A percentile compares a stretch with the other conserved stretches of the same genome.
Evolutionary conservation across 2,113 vertebrate genomes (phyloP).

Genomic region (Pleuronectes platessa): DNA sequence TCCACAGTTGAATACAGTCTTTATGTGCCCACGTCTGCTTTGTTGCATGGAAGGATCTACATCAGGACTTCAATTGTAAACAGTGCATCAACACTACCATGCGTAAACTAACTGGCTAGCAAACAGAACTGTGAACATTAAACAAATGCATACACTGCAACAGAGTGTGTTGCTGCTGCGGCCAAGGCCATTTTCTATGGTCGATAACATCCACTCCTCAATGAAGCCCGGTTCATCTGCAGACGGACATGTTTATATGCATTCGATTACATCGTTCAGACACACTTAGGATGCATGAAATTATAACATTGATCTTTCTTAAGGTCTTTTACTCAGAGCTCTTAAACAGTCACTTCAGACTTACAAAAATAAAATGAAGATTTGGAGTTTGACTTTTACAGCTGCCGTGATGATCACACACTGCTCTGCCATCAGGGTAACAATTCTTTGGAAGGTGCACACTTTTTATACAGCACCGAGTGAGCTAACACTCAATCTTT

Average conservation of each 20-base stretch:
- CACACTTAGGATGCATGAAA: constrained; percentile 29
- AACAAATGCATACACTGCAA: constrained; percentile 46
- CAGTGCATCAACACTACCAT: constrained; percentile 15
- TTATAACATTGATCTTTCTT: constrained; percentile 24
- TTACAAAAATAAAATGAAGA: constrained; percentile 22
- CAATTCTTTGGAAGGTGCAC: not conserved
- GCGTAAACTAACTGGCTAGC: constrained; percentile 32
- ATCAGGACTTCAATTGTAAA: constrained; percentile 9
- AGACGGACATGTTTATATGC: constrained; percentile 61
- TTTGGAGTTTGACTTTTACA: constrained; percentile 22
- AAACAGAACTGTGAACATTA: constrained; percentile 33
- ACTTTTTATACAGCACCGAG: not conserved
- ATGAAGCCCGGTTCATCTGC: constrained; percentile 58
- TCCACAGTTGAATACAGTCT: constrained; percentile 47
- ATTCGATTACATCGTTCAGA: constrained; percentile 40
- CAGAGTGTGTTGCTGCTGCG: constrained; percentile 46
- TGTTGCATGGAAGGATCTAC: constrained; percentile 21
- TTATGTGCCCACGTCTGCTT: constrained; percentile 24
- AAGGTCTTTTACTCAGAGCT: not conserved
- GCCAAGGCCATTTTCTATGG: constrained; percentile 61
- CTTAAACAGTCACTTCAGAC: constrained; percentile 9
- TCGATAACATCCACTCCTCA: constrained; percentile 45
- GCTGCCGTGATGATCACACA: not conserved
- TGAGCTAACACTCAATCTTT: not conserved
- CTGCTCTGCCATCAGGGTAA: no score